Conservation (phyloP, 1,140 invertebrate species). For the Atta cephalotes region DNA sequence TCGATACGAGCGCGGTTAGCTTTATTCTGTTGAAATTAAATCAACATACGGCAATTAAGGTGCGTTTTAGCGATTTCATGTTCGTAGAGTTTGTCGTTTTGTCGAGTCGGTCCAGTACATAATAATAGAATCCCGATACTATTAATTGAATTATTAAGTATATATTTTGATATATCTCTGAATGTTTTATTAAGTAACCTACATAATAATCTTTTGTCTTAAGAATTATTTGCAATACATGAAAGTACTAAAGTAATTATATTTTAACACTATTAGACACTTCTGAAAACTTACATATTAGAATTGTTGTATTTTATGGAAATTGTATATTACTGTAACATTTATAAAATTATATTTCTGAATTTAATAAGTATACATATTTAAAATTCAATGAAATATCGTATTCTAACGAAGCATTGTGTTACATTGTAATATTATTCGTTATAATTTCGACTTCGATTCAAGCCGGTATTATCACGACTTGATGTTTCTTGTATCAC, state of each 20-base stretch:
- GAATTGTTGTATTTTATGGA: neutral
- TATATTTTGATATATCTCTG: neutral
- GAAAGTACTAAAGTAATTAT: neutral
- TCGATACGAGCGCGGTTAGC: slow-evolving; percentile 31
- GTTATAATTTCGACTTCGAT: slow-evolving; percentile 3
- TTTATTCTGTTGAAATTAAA: slow-evolving; percentile 37
- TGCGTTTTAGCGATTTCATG: slow-evolving; percentile 26
- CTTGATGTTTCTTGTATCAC: slow-evolving; percentile 35
- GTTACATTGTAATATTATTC: neutral
- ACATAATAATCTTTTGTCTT: neutral
- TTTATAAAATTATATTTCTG: neutral
- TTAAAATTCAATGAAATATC: neutral
- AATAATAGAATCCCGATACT: neutral
- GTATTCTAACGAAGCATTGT: neutral
- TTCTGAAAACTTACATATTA: neutral
- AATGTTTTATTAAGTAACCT: neutral
- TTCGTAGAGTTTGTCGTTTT: slow-evolving; percentile 1
- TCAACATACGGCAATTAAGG: slow-evolving; percentile 11
- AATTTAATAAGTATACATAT: neutral
- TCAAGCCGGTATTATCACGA: neutral
- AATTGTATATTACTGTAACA: neutral
- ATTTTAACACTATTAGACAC: neutral
- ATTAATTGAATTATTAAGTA: neutral
- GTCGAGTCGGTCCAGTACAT: neutral
- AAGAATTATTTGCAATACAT: neutral